Base-by-base conservation (phyloP, 1,140 invertebrate genomes). In the Apis laboriosa region DNA sequence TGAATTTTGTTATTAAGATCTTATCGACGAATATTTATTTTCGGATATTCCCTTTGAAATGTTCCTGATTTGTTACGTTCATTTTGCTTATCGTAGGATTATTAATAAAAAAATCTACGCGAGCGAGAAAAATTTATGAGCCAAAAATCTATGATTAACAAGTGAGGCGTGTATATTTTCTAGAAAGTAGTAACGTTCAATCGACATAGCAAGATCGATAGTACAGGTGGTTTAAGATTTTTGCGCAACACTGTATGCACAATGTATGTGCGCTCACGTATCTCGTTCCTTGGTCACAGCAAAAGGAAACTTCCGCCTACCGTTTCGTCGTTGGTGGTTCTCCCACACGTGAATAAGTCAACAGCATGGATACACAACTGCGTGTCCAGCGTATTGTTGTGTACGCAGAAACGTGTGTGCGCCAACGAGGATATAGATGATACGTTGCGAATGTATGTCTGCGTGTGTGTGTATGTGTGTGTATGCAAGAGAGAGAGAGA, bases 271-370 rank as follows among this genome's bases (percentile, higher is more conserved):
- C 28, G n/a, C 43, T 72, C 53, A 15, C 24, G 28, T 75, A 80
- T 53, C 71, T 53, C 34, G 34, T 75, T 71, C 49, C 80, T 70
- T 51, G 71, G 53, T 49, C 77, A 49, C 28, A 24, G 60, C 75
- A 60, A 64, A 67, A 75, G 71, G 72, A 72, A 86, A 86, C 85
- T 86, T 79, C 70, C 72, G 85, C 77, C 74, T 83, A 66, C 63
- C 84, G 76, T 73, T 66, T 68, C 76, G 75, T 86, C 84, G 86
- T 67, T 63, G 80, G 66, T 58, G 83, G 86, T 84, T 84, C 76
- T 84, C 68, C 86, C 85, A 63, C 76, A 77, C 76, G 86, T 87
- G 86, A 87, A 87, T 87, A 87, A 87, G 86, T 87, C 78, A 87
- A 72, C 76, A 84, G 72, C 66, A 70, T 78, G 58, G 70, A 77